These are phyloP conservation scores for Macroglossus sobrinus DNA, from an alignment of 2,113 vertebrate genomes.

Conservation along the genomic window DNA sequence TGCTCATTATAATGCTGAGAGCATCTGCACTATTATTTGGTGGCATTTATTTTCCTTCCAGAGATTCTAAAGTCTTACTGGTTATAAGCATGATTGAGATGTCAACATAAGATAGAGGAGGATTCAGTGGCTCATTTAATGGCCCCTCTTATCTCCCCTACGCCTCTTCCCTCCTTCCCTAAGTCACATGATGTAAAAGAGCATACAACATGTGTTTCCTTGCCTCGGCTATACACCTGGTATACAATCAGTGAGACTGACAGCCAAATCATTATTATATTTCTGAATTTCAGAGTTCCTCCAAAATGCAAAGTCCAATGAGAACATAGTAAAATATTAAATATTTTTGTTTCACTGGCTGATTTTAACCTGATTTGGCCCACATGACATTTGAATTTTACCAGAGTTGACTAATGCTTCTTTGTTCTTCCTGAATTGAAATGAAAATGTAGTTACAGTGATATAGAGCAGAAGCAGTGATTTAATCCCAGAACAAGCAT, in stretches of 20 bases:
- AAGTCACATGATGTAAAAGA: neutral
- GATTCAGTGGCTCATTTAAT: neutral
- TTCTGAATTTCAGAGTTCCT: slow-evolving; percentile 16
- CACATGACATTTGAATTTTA: neutral
- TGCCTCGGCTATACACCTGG: neutral
- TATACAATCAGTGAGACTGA: neutral
- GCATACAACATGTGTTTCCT: neutral
- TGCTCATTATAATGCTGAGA: neutral
- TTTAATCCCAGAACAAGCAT: neutral
- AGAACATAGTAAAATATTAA: neutral
- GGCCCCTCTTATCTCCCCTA: neutral
- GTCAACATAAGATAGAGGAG: neutral
- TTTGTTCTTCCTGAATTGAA: slow-evolving; percentile 28
- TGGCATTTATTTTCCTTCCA: neutral
- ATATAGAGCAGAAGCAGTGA: neutral
- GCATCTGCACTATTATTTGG: neutral
- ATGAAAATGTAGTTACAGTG: neutral
- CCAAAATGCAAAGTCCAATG: neutral
- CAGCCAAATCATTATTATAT: neutral
- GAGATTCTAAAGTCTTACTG: neutral
- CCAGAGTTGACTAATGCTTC: neutral
- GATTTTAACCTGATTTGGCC: neutral
- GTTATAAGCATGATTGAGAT: neutral
- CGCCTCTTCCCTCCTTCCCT: neutral
- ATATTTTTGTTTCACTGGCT: neutral